Evolutionary conservation across 2,888 invertebrate species (phyloP).

Genomic region (Tetragnatha montana): DNA sequence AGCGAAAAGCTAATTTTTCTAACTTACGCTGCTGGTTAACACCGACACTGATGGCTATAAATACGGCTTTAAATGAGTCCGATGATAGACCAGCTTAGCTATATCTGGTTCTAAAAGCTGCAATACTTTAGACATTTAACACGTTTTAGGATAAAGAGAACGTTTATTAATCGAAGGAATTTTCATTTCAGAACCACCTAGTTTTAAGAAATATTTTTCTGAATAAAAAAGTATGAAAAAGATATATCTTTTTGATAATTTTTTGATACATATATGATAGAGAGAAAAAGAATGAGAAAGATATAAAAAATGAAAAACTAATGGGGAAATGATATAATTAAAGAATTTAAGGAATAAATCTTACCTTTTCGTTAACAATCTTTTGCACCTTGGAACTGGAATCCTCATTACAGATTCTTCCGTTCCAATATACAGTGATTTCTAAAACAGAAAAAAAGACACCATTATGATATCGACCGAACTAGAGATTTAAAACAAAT

Average conservation of each 20-base stretch:
- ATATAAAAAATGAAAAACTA: background rate
- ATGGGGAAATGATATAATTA: background rate
- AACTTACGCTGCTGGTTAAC: too few relatives aligned
- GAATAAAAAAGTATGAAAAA: too few relatives aligned
- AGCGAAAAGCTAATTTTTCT: too few relatives aligned
- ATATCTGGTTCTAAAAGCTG: too few relatives aligned
- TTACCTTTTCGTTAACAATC: constrained; percentile 47
- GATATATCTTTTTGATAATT: background rate
- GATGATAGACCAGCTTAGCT: too few relatives aligned
- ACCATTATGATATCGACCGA: background rate
- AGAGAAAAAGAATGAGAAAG: background rate
- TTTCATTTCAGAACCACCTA: too few relatives aligned
- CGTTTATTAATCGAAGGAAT: too few relatives aligned
- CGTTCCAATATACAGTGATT: constrained; percentile 87
- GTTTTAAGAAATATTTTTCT: too few relatives aligned
- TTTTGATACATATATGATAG: background rate
- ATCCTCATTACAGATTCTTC: constrained; percentile 83
- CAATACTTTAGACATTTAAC: too few relatives aligned
- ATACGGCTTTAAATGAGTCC: too few relatives aligned
- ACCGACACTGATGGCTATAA: too few relatives aligned
- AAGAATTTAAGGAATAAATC: background rate
- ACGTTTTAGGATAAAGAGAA: too few relatives aligned
- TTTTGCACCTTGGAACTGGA: constrained; percentile 84
- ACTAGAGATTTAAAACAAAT: background rate
- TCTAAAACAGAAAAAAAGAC: constrained; percentile 76